Evolutionary conservation across 2,797 vertebrate genomes (phyloP).

Genomic region (Alosa sapidissima): DNA sequence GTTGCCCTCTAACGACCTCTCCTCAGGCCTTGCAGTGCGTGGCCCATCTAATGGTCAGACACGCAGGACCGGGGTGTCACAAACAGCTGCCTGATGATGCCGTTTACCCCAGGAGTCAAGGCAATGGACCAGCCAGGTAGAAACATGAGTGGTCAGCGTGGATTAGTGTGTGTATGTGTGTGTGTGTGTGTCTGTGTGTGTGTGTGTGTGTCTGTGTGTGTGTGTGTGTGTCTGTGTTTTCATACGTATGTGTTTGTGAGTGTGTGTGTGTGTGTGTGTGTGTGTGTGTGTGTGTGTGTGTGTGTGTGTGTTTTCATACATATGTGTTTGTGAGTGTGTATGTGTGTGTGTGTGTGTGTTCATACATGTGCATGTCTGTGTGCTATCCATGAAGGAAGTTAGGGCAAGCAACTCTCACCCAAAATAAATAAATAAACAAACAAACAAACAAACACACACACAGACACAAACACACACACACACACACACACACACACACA

Average conservation of each 20-base stretch:
- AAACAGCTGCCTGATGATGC: constrained; percentile 48
- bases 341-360: not conserved
- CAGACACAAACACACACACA: constrained; percentile 36
- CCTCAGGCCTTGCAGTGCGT: constrained; percentile 70
- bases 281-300: not conserved
- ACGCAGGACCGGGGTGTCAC: constrained; percentile 7
- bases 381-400: not conserved
- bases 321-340: not conserved
- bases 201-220: not conserved
- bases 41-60: constrained; percentile 51
- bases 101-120: constrained; percentile 38
- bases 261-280: not conserved
- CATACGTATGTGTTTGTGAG: not conserved
- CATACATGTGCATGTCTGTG: not conserved
- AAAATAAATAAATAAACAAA: constrained; percentile 10
- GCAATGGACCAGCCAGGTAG: constrained; percentile 30
- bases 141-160: not conserved
- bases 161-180: not conserved
- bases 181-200: not conserved
- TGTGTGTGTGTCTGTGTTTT: not conserved
- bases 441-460: not conserved
- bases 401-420: not conserved
- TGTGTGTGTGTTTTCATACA: not conserved
- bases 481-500: no score
- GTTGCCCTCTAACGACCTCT: constrained; percentile 72